phyloP scores from a whole-genome alignment of 1,140 invertebrate species.

The Pseudomyrmex sp. region DNA sequence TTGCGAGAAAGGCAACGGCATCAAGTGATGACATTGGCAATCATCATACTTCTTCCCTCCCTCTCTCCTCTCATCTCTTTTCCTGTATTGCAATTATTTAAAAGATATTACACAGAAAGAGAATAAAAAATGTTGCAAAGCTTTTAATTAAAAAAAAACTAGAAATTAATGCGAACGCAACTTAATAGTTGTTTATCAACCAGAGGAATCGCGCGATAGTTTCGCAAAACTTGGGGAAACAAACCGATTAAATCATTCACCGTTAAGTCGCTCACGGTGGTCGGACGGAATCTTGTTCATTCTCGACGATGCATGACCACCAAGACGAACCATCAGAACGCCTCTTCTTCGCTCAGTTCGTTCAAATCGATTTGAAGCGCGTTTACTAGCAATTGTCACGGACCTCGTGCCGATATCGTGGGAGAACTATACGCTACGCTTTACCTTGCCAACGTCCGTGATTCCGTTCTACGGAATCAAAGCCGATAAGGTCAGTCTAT shows the following conservation, averaged over 20 bases:
- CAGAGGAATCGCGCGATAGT: background rate
- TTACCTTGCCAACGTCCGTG: constrained; percentile 62
- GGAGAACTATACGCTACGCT: constrained; percentile 73
- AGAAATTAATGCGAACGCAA: background rate
- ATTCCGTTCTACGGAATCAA: constrained; percentile 66
- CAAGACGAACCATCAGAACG: constrained; percentile 75
- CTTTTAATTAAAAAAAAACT: background rate
- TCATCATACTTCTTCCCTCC: background rate
- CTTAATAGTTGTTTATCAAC: background rate
- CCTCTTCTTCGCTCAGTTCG: constrained; percentile 70
- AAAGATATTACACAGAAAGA: background rate
- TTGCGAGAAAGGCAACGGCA: background rate
- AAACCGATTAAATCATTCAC: constrained; percentile 38
- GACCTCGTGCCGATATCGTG: constrained; percentile 78
- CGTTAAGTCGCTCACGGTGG: constrained; percentile 1
- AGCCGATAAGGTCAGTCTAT: constrained; percentile 24
- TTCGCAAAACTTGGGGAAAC: background rate
- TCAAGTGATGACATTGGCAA: background rate
- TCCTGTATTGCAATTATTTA: background rate
- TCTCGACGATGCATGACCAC: constrained; percentile 72
- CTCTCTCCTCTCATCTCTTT: background rate
- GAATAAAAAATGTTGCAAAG: too few species aligned
- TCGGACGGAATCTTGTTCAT: constrained; percentile 45
- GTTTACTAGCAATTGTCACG: constrained; percentile 76
- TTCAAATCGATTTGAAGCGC: constrained; percentile 76